A percentile compares a stretch with the other conserved stretches of the same genome.
Conservation (phyloP, 1,140 invertebrate genomes). For the Heliconius nattereri region DNA sequence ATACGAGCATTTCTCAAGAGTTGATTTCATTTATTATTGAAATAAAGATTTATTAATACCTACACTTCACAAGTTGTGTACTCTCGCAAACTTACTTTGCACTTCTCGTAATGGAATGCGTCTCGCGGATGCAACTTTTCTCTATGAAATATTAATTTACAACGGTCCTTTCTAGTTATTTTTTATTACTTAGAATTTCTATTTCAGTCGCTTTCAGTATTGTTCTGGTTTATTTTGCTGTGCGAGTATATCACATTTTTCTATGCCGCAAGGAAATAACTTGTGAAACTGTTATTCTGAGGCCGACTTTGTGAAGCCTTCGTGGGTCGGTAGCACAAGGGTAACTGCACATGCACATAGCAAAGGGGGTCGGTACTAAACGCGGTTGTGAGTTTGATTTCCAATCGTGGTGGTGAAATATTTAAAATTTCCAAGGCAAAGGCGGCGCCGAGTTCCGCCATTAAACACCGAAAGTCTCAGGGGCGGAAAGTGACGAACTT, state of each 20-base stretch:
- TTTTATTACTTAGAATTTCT: slow-evolving; percentile 28
- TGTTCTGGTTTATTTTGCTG: slow-evolving; percentile 1
- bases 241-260: background rate
- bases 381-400: too few species aligned
- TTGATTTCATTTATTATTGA: background rate
- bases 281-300: background rate
- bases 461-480: too few species aligned
- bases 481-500: too few species aligned
- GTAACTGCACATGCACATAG: too few species aligned
- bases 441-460: background rate
- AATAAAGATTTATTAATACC: background rate
- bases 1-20: background rate
- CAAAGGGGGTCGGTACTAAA: too few species aligned
- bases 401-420: too few species aligned
- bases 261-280: background rate
- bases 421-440: background rate
- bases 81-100: slow-evolving; percentile 17
- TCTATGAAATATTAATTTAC: slow-evolving; percentile 40
- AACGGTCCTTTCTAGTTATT: slow-evolving; percentile 26
- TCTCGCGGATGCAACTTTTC: slow-evolving; percentile 29
- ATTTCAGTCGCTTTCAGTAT: slow-evolving; percentile 22
- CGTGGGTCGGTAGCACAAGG: too few species aligned
- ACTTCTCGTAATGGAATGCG: slow-evolving; percentile 30
- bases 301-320: too few species aligned
- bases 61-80: background rate